Evolutionary conservation across 2,888 invertebrate species (phyloP).

Genomic region (Melieria crassipennis): DNA sequence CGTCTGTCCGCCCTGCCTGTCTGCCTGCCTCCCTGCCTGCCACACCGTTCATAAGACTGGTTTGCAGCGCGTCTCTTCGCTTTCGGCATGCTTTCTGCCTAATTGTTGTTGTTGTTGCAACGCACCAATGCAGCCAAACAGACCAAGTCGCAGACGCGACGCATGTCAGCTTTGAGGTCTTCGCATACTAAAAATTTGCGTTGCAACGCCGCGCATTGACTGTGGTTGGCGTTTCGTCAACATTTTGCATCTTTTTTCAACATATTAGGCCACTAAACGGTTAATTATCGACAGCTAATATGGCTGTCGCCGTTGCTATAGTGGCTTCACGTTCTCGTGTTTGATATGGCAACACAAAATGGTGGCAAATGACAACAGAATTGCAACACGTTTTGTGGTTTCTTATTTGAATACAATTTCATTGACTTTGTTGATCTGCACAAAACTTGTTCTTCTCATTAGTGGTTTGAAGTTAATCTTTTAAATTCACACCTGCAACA

Average conservation of each 20-base stretch:
- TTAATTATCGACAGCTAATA: constrained; percentile 50
- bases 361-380: too few species aligned
- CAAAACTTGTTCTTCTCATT: too few species aligned
- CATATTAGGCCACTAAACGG: constrained; percentile 44
- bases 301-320: constrained; percentile 37
- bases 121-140: background rate
- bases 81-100: constrained; percentile 21
- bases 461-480: too few species aligned
- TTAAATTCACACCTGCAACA: too few species aligned
- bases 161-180: constrained; percentile 32
- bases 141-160: constrained; percentile 10
- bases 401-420: too few species aligned
- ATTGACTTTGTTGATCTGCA: too few species aligned
- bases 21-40: constrained; percentile 12
- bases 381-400: too few species aligned
- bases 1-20: constrained; percentile 10
- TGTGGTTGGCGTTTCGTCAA: constrained; percentile 17
- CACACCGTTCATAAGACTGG: constrained; percentile 20
- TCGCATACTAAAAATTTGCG: constrained; percentile 20
- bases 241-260: constrained; percentile 8
- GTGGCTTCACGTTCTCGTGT: too few species aligned
- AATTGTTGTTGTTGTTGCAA: constrained; percentile 35
- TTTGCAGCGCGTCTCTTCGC: constrained; percentile 3
- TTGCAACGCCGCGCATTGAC: background rate
- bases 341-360: too few species aligned